Evolutionary conservation across 2,797 vertebrate species (phyloP), one percentile per base, ranked within the genome.

Genomic region (Cryptoblepharus egeriae): DNA sequence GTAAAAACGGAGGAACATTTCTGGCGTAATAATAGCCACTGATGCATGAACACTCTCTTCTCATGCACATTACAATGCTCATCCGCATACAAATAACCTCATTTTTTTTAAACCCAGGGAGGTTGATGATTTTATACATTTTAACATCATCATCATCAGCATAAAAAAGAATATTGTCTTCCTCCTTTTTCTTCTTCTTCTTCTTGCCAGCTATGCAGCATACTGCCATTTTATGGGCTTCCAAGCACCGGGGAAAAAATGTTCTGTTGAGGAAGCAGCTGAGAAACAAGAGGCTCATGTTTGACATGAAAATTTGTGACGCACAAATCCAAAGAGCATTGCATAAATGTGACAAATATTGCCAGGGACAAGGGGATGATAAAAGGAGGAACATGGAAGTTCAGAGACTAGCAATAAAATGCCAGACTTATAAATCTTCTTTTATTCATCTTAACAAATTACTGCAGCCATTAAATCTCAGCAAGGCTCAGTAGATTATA

Each of bases 401-500:
- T 80, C 80, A 76, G 10, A 84, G 73, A 84, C 81, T 84, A 87
- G 1, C 2, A 37, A 45, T 84, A 85, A 88, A 13, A 87, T 71
- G 71, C 26, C 1, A 75, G 58, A 32, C 55, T 49, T 42, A 84
- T 84, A 81, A 87, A 83, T 79, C 60, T 86, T 80, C 87, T 69
- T 75, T 84, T 52, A 80, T 24, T 86, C 69, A 78, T 82, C 4
- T 80, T 28, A 37, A 83, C 45, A 60, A 91, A 81, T 81, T 45
- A 87, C 80, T 80, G 58, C 28, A 79, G 20, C 28, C 10, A 82
- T 83, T 74, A 87, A 75, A 80, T 86, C 52, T 82, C 72, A 83
- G 0, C 52, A 64, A 7, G 32, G 42, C 87, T 81, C 65, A 79
- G 6, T 35, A 49, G 24, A 77, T 67, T 32, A 1, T 82, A 79